Conservation (phyloP, 1,140 invertebrate genomes). For the Phymorhynchus buccinoides region DNA sequence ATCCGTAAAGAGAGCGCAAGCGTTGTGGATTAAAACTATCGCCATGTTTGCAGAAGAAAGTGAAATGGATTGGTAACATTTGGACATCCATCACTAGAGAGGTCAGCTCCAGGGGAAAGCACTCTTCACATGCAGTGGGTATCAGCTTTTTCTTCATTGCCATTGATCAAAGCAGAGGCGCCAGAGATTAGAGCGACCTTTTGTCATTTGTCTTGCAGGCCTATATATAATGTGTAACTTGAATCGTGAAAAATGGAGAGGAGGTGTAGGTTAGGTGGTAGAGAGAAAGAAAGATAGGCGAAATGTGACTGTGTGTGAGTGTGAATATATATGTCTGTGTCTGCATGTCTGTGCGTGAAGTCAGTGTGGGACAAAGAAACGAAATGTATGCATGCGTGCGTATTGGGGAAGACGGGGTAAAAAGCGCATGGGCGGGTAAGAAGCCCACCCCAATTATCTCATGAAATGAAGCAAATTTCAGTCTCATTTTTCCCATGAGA, state of each 20-base stretch:
- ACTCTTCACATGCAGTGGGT: not conserved
- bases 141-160: not conserved
- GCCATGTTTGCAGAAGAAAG: not conserved
- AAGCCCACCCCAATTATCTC: too few species aligned
- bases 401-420: too few species aligned
- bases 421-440: too few species aligned
- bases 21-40: not conserved
- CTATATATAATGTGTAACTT: too few species aligned
- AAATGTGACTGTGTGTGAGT: not conserved
- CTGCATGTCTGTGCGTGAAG: not conserved
- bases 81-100: not conserved
- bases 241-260: too few species aligned
- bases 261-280: too few species aligned
- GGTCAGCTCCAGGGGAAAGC: not conserved
- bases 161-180: not conserved
- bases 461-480: too few species aligned
- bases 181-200: conserved; percentile 2
- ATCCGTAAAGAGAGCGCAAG: too few species aligned
- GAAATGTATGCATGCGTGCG: not conserved
- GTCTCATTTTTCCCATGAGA: too few species aligned
- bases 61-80: not conserved
- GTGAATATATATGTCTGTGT: not conserved
- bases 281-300: too few species aligned
- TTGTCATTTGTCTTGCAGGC: not conserved
- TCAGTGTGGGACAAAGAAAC: too few species aligned